These are phyloP conservation scores for Halcyon badia DNA, from an alignment of 2,797 vertebrate genomes.

Conservation along the genomic window DNA sequence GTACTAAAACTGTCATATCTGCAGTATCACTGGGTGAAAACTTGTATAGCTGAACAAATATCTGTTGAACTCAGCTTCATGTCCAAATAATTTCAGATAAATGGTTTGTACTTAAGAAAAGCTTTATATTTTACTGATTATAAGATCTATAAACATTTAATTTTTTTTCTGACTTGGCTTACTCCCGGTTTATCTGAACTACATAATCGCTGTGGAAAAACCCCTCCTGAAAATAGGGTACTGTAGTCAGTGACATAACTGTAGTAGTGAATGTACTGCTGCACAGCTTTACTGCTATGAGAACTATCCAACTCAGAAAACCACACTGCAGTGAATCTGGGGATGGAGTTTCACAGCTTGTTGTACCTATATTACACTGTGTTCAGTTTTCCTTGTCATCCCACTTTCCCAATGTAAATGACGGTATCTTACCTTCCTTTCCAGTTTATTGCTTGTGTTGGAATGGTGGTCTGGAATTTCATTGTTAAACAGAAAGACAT, in stretches of 20 bases:
- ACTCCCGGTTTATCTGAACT: not conserved
- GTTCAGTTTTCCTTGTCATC: not conserved
- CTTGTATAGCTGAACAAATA: not conserved
- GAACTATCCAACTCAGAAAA: not conserved
- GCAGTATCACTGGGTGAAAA: not conserved
- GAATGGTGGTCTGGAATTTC: slow-evolving; percentile 95
- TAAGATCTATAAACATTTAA: not conserved
- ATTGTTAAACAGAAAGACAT: slow-evolving; percentile 84
- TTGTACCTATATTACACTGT: not conserved
- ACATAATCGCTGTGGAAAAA: not conserved
- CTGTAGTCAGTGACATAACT: not conserved
- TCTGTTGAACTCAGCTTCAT: not conserved
- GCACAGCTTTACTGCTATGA: not conserved
- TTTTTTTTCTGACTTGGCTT: not conserved
- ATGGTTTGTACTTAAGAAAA: not conserved
- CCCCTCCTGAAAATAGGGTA: not conserved
- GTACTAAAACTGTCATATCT: not conserved
- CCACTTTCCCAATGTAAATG: not conserved
- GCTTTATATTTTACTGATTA: not conserved
- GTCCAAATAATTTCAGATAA: not conserved
- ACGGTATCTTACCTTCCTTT: slow-evolving; percentile 13
- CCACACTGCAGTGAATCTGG: not conserved
- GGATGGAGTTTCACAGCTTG: not conserved
- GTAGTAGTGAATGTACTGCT: not conserved
- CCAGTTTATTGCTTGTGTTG: slow-evolving; percentile 89